Evolutionary conservation across 2,113 vertebrate genomes (phyloP), one percentile per base, ranked within the genome.

Genomic region (Eolophus roseicapilla): DNA sequence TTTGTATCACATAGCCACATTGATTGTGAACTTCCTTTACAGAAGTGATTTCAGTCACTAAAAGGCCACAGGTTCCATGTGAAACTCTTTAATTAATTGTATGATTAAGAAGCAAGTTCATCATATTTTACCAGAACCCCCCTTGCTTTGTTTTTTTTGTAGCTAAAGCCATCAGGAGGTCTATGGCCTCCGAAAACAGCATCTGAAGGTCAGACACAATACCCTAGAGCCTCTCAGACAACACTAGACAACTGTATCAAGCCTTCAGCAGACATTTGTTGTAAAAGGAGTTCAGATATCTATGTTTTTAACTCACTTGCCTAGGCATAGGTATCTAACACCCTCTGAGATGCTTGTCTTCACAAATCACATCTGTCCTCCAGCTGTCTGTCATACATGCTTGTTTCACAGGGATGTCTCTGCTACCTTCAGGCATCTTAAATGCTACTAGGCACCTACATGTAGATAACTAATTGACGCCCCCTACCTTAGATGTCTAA

Each of bases 131-230:
- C 31, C 4, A 55, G 29, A 84, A 64, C 1, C 0, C 4, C 3
- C 19, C 33, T 6, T 31, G 19, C 7, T 1, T 1, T 68, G 3
- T 0, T 28, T 13, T 52, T 27, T 43, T 49, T n/a, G 4, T 37
- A 53, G 28, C 31, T n/a, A 71, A 60, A 31, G 4, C 5, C 13
- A 37, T 39, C n/a, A 55, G 28, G 24, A 73, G 17, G 5, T 17
- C 25, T 53, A 1, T 13, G 7, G 12, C 47, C 28, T 53, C 59
- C 37, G n/a, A 68, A 78, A 76, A 4, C 12, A 91, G 2, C 3
- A 29, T 23, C 15, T 65, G 53, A 86, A 77, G 16, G 13, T 86
- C 64, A 84, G 21, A 43, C 13, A 69, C 29, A 60, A 55, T 64
- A 41, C 9, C 17, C 18, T 46, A 17, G 14, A 82, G 44, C 18